A percentile compares a stretch with the other conserved stretches of the same genome.
phyloP scores from a whole-genome alignment of 2,113 vertebrate genomes.

The Engystomops pustulosus region DNA sequence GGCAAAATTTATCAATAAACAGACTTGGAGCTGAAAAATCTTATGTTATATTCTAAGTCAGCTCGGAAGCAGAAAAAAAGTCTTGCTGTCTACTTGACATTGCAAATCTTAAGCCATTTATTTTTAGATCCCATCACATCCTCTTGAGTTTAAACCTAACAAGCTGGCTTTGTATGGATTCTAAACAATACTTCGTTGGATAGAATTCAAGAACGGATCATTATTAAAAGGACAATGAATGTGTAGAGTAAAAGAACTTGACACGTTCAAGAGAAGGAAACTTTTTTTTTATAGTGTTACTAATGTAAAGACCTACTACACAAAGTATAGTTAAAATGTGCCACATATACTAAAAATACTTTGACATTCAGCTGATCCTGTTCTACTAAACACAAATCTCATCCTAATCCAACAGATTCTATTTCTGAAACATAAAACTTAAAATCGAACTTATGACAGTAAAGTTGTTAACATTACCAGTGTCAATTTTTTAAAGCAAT shows the following conservation, averaged over 20 bases:
- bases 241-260: constrained; percentile 19
- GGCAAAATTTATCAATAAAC: constrained; percentile 21
- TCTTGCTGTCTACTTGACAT: constrained; percentile 30
- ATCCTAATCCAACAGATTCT: too few relatives aligned
- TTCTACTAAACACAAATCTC: not conserved
- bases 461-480: not conserved
- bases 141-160: constrained; percentile 25
- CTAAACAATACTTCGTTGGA: constrained; percentile 23
- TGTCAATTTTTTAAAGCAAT: not conserved
- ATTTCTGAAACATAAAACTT: not conserved
- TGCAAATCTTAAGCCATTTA: constrained; percentile 40
- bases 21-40: constrained; percentile 29
- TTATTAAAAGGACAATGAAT: constrained; percentile 30
- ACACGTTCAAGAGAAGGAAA: constrained; percentile 7
- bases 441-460: not conserved
- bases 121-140: constrained; percentile 30
- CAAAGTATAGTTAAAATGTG: not conserved
- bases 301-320: not conserved
- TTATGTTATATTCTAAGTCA: constrained; percentile 8
- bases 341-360: not conserved
- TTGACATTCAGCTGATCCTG: not conserved
- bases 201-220: not conserved
- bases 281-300: not conserved
- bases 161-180: constrained; percentile 8
- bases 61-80: not conserved